Evolutionary conservation across 2,888 invertebrate species (phyloP).

Genomic region (Perizoma affinitatum): DNA sequence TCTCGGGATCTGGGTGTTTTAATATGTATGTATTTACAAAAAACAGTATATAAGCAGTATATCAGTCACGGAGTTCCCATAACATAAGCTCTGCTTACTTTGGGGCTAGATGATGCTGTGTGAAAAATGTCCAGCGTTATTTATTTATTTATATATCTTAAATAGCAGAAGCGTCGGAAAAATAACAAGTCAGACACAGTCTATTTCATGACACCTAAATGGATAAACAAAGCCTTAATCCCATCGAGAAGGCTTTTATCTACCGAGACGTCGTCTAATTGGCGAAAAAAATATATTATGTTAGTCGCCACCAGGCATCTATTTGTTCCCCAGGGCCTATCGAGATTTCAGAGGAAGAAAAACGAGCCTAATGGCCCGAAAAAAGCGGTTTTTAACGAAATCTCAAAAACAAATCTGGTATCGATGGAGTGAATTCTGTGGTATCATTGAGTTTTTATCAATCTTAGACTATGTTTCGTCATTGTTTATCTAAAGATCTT

Average conservation of each 20-base stretch:
- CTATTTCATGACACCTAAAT: background rate
- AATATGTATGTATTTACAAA: too few species aligned
- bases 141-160: background rate
- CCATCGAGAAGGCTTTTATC: conserved; percentile 11
- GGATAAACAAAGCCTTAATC: conserved; percentile 21
- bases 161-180: background rate
- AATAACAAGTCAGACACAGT: conserved; percentile 1
- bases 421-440: conserved; percentile 26
- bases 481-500: conserved; percentile 11
- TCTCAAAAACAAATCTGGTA: conserved; percentile 28
- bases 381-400: conserved; percentile 37
- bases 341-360: conserved; percentile 36
- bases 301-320: conserved; percentile 25
- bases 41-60: too few species aligned
- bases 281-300: conserved; percentile 43
- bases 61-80: too few species aligned
- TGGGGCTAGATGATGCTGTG: too few species aligned
- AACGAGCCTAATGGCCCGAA: conserved; percentile 43
- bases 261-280: conserved; percentile 36
- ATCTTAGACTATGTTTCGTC: conserved; percentile 10
- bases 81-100: too few species aligned
- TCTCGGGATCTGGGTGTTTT: too few species aligned
- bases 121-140: too few species aligned
- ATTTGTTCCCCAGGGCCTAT: conserved; percentile 31
- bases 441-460: conserved; percentile 21